phyloP scores from a whole-genome alignment of 2,113 vertebrate genomes.

The Charina bottae region DNA sequence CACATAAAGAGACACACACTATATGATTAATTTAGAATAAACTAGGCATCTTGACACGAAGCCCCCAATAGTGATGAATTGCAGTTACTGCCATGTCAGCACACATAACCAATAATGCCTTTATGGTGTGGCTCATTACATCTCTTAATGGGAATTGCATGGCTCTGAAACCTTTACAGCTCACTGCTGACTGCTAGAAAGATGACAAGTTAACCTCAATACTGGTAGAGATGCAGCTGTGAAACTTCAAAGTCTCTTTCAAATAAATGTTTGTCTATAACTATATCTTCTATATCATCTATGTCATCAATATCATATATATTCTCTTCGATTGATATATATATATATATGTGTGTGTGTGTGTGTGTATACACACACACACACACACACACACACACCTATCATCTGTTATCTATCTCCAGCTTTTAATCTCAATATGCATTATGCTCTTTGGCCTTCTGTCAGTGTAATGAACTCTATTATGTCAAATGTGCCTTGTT shows the following conservation, averaged over 20 bases:
- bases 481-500: neutral
- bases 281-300: neutral
- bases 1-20: neutral
- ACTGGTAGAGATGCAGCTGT: neutral
- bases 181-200: neutral
- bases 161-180: neutral
- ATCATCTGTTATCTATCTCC: neutral
- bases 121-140: slow-evolving; percentile 6
- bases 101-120: slow-evolving; percentile 9
- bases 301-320: neutral
- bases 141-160: neutral
- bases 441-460: neutral
- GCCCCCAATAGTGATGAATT: neutral
- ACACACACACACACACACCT: too few relatives aligned
- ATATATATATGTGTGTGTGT: too few relatives aligned
- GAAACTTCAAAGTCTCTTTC: neutral
- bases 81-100: slow-evolving; percentile 1
- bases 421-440: neutral
- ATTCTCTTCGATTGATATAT: too few relatives aligned
- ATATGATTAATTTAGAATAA: neutral
- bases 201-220: neutral
- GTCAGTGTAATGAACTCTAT: neutral
- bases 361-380: too few relatives aligned
- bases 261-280: neutral
- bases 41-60: neutral